Percentiles rank a stretch among this genome's conserved stretches.
phyloP scores from a whole-genome alignment of 2,888 invertebrate species.

The Lepas anatifera region DNA sequence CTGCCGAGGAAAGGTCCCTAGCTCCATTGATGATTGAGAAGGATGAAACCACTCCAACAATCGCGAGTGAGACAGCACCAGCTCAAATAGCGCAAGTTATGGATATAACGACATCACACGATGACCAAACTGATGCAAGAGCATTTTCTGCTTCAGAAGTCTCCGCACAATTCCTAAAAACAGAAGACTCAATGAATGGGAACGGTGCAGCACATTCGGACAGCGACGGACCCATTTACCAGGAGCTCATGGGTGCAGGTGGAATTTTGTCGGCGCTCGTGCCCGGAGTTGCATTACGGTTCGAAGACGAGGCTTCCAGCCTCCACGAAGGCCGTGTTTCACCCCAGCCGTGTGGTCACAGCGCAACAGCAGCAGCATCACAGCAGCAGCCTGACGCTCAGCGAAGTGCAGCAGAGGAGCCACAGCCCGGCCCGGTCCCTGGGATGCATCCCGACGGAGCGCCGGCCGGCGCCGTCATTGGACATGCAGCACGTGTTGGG shows the following conservation, averaged over 20 bases:
- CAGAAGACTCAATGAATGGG: slow-evolving; percentile 1
- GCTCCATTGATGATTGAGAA: too few relatives aligned
- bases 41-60: too few relatives aligned
- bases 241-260: background rate
- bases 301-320: background rate
- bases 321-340: too few relatives aligned
- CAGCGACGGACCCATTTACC: background rate
- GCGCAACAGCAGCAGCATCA: too few relatives aligned
- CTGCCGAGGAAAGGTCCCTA: too few relatives aligned
- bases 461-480: background rate
- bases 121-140: background rate
- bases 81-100: too few relatives aligned
- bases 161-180: background rate
- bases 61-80: too few relatives aligned
- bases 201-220: background rate
- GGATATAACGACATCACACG: too few relatives aligned
- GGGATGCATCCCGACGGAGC: background rate
- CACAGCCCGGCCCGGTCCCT: background rate
- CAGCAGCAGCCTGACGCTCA: too few relatives aligned
- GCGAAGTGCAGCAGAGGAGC: background rate
- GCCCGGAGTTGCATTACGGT: background rate
- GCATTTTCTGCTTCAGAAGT: background rate
- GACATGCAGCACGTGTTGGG: background rate
- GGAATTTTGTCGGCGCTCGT: background rate
- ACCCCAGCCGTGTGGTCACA: too few relatives aligned